Evolutionary conservation across 2,113 vertebrate genomes (phyloP).

Genomic region (Delphinapterus leucas): DNA sequence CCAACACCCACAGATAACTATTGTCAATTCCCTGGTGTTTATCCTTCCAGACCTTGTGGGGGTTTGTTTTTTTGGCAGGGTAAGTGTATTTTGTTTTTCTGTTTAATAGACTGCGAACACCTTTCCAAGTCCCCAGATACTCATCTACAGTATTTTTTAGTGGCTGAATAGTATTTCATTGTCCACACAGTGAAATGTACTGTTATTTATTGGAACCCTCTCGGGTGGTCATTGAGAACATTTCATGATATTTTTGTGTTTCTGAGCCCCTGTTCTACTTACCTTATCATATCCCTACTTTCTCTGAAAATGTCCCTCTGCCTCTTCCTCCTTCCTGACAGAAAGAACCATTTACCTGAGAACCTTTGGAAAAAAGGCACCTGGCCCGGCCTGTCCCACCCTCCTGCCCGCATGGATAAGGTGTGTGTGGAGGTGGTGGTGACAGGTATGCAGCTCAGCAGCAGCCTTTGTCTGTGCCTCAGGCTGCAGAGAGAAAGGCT

Average conservation of each 20-base stretch:
- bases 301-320: neutral
- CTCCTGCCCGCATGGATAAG: neutral
- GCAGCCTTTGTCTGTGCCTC: neutral
- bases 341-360: neutral
- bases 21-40: slow-evolving; percentile 10
- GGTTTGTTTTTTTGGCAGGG: neutral
- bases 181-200: neutral
- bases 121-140: neutral
- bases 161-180: neutral
- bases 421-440: neutral
- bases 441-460: neutral
- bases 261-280: neutral
- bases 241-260: neutral
- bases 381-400: neutral
- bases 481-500: neutral
- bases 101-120: neutral
- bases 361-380: neutral
- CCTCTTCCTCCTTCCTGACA: neutral
- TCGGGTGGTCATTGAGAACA: neutral
- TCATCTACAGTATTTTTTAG: neutral
- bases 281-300: neutral
- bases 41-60: neutral
- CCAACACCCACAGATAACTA: neutral
- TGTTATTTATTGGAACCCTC: neutral
- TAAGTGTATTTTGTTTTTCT: neutral